These are phyloP conservation scores for Leptinotarsa haldemani DNA, from an alignment of 2,888 invertebrate species.

Conservation along the genomic window DNA sequence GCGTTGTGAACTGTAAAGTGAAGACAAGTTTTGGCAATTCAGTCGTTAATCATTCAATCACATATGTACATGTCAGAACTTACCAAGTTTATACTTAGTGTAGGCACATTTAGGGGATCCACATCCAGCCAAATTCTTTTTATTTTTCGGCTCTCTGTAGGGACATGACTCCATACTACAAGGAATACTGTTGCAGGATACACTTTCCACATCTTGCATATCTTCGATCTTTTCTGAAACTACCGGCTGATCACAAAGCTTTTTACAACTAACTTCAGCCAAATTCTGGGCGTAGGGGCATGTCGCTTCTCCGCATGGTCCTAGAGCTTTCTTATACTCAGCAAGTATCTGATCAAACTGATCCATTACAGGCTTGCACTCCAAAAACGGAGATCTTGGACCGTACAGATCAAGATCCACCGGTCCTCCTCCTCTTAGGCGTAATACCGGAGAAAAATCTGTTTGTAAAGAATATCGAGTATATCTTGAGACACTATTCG, in stretches of 20 bases:
- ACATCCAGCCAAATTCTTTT: constrained; percentile 54
- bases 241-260: constrained; percentile 47
- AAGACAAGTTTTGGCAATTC: too few relatives aligned
- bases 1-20: too few relatives aligned
- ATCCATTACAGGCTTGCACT: constrained; percentile 62
- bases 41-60: neutral
- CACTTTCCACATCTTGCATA: constrained; percentile 26
- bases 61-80: neutral
- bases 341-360: constrained; percentile 60
- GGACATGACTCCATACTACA: constrained; percentile 52
- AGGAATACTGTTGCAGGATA: constrained; percentile 44
- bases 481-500: neutral
- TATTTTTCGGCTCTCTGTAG: constrained; percentile 36
- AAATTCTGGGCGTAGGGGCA: constrained; percentile 61
- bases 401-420: constrained; percentile 11
- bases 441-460: neutral
- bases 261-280: constrained; percentile 54
- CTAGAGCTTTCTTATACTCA: constrained; percentile 60
- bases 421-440: constrained; percentile 41
- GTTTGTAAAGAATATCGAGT: neutral
- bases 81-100: constrained; percentile 58
- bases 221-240: neutral
- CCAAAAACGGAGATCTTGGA: constrained; percentile 54
- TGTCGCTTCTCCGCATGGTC: constrained; percentile 61
- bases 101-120: constrained; percentile 60